Conservation (phyloP, 2,113 vertebrate species). For the Spermophilus dauricus region DNA sequence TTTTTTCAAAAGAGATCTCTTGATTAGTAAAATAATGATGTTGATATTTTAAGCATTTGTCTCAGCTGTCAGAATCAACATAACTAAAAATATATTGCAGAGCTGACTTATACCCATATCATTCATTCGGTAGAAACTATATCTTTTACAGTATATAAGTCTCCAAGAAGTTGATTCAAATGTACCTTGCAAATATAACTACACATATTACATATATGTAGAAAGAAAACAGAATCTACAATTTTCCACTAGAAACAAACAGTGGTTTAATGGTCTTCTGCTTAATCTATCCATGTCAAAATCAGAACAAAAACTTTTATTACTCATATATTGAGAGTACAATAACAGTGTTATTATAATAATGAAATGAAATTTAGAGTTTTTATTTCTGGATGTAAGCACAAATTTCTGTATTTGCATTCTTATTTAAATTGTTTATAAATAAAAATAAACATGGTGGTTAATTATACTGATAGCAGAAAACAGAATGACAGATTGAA, state of each 20-base stretch:
- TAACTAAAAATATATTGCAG: neutral
- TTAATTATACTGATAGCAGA: conserved; percentile 7
- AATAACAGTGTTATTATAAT: neutral
- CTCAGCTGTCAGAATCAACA: neutral
- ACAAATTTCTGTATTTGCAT: neutral
- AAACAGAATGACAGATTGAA: neutral
- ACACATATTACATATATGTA: neutral
- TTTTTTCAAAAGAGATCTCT: neutral
- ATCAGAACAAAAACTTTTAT: neutral
- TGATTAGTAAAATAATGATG: neutral
- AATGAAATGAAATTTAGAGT: conserved; percentile 25
- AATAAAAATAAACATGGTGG: neutral
- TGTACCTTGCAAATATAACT: neutral
- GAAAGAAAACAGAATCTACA: neutral
- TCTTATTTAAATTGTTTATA: conserved; percentile 45
- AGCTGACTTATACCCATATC: neutral
- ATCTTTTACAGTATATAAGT: neutral
- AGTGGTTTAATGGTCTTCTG: neutral
- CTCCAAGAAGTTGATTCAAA: neutral
- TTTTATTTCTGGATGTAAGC: neutral
- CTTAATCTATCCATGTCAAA: neutral
- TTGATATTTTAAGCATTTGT: neutral
- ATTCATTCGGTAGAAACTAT: neutral
- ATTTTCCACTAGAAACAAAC: neutral
- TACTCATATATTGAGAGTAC: neutral